phyloP scores from a whole-genome alignment of 1,140 invertebrate species.

The Homarus americanus region DNA sequence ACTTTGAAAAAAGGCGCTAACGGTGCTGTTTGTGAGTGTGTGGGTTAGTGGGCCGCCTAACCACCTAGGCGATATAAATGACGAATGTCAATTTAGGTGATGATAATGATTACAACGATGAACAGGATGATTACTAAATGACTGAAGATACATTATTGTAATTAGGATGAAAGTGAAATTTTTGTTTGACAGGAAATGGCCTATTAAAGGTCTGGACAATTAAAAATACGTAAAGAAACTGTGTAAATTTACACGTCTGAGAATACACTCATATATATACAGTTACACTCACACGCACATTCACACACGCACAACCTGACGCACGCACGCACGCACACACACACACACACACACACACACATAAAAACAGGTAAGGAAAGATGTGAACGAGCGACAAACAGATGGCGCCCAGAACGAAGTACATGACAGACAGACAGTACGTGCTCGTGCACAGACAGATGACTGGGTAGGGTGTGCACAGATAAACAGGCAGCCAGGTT shows the following conservation, averaged over 20 bases:
- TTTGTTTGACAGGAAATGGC: neutral
- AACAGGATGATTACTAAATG: neutral
- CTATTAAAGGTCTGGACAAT: neutral
- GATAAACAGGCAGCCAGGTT: too few relatives aligned
- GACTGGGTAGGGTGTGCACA: too few relatives aligned
- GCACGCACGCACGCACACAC: too few relatives aligned
- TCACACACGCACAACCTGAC: too few relatives aligned
- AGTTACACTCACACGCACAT: neutral
- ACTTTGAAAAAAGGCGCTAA: neutral
- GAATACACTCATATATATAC: neutral
- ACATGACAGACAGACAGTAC: too few relatives aligned
- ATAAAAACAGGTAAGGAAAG: too few relatives aligned
- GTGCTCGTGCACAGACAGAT: too few relatives aligned
- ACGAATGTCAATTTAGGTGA: neutral
- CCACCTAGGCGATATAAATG: neutral
- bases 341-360: too few relatives aligned
- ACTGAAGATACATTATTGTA: neutral
- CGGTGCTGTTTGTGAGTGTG: conserved; percentile 9
- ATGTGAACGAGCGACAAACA: too few relatives aligned
- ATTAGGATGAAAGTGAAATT: neutral
- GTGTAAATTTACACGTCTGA: neutral
- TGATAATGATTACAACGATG: neutral
- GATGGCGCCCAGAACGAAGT: too few relatives aligned
- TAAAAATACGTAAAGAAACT: neutral
- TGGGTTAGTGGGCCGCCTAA: conserved; percentile 31